A percentile compares a stretch with the other conserved stretches of the same genome.
phyloP scores from a whole-genome alignment of 1,140 invertebrate species.

The Meloidogyne floridensis region DNA sequence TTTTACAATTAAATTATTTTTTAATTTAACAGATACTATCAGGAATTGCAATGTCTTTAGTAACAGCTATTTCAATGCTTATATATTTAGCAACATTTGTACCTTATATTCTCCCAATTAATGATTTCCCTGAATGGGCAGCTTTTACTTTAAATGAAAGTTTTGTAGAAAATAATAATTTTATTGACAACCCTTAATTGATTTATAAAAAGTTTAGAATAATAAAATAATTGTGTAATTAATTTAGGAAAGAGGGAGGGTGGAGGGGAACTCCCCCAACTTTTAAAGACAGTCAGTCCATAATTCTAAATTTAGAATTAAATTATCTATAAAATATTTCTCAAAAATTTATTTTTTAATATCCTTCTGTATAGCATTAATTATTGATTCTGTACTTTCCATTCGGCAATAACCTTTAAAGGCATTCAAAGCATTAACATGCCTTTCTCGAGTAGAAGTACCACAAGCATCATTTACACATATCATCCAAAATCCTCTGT shows the following conservation, averaged over 20 bases:
- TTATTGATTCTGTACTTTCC: constrained; percentile 18
- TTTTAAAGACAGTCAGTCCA: no score
- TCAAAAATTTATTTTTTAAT: not conserved
- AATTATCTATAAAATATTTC: no score
- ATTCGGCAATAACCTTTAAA: constrained; percentile 26
- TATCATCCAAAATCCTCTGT: constrained; percentile 25
- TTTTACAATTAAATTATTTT: not conserved
- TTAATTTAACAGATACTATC: constrained; percentile 5
- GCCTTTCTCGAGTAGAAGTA: constrained; percentile 12
- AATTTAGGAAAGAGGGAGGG: no score
- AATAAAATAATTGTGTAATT: not conserved
- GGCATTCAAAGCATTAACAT: constrained; percentile 14
- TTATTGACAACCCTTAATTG: not conserved
- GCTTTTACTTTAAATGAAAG: constrained; percentile 3
- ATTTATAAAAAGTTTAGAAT: not conserved
- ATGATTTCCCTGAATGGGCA: constrained; percentile 46
- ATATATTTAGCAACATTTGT: constrained; percentile 48
- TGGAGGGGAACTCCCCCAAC: no score
- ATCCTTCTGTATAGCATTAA: constrained; percentile 20
- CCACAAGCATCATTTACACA: constrained; percentile 17
- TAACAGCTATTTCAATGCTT: constrained; percentile 24
- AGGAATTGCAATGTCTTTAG: constrained; percentile 14
- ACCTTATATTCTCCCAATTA: constrained; percentile 44
- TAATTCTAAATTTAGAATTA: no score
- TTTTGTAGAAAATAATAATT: not conserved